Base-by-base conservation (phyloP, 2,888 invertebrate genomes). In the Mythimna loreyi region DNA sequence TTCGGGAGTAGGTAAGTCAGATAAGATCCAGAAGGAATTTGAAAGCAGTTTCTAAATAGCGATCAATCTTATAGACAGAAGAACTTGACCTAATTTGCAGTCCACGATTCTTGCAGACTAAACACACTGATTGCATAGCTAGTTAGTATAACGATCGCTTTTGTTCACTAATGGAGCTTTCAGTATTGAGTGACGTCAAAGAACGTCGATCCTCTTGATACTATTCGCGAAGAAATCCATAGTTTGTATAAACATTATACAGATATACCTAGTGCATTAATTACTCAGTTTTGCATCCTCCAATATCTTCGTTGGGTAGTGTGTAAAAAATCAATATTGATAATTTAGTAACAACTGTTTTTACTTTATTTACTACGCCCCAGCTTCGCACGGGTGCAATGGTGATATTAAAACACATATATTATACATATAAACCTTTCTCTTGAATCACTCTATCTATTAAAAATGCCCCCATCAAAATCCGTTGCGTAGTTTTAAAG, bases 21-120 rank as follows among this genome's bases (percentile, higher is more conserved):
- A 53, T 53, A 53, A 11, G 30, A 55, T 55, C 33, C 4, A 23
- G n/a, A 36, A 5, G 4, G 5, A 36, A 25, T 56, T 25, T 33
- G 23, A 23, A 49, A 33, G 30, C 36, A 30, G 28, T 21, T 23
- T 16, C 16, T 70, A 63, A 63, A 71, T 28, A 70, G 45, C 16
- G 21, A 43, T 63, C 36, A 40, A 63, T 69, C 50, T 23, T 6
- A 23, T 4, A 23, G 45, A 63, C 30, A 53, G 33, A 33, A 63
- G 64, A 70, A 55, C 70, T 64, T 40, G 25, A 74, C 65, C 74
- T 33, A 43, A 49, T 49, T 73, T 33, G 13, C 55, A 55, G 74
- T 25, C 8, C 73, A 40, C 55, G 25, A 55, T 49, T 43, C 47
- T 11, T 28, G 55, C 40, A 71, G 70, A 71, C 66, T 71, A 71